Base-by-base conservation (phyloP, 2,797 vertebrate genomes). In the Glossophaga mutica region DNA sequence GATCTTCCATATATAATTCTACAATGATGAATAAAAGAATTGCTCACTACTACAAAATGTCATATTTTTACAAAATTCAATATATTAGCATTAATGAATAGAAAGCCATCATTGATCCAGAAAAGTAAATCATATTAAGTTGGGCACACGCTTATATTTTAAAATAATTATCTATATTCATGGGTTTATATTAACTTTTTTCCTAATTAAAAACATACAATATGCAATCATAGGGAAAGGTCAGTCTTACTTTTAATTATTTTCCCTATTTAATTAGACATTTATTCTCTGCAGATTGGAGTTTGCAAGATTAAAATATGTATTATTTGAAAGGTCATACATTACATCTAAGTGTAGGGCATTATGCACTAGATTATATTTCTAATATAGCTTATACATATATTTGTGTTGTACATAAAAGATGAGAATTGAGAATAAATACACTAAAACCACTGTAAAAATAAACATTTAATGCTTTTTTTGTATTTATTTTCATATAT, bases 191-290 rank as follows among this genome's bases (percentile, higher is more conserved):
- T 98, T 39, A 90, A 94, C 37, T 12, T 96, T 94, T 2, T 67
- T 97, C 65, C 76, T 81, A 57, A 95, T 96, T 97, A 92, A 98
- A 97, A 98, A 65, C 62, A 68, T 22, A 29, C 0, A 0, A 19
- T 94, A 91, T 86, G 52, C n/a, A 95, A 19, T 37, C 7, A 44
- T 59, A 95, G 19, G 0, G 0, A 97, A 94, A 88, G 94, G 82
- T 96, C 94, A 95, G 29, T 50, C 19, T 48, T 88, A 78, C 70
- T 94, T 94, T 88, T 90, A 97, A 95, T 96, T 96, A 94, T 92
- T 96, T 96, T 96, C 46, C 29, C 9, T 16, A 68, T 89, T 37
- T 93, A 95, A 84, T 96, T 96, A 97, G 74, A 74, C 67, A 59
- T 86, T 93, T 93, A 90, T 94, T 94, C 48, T 85, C 84, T 87